A percentile compares a stretch with the other conserved stretches of the same genome.
phyloP scores from a whole-genome alignment of 1,140 invertebrate species.

The Geopemphigus sp. region DNA sequence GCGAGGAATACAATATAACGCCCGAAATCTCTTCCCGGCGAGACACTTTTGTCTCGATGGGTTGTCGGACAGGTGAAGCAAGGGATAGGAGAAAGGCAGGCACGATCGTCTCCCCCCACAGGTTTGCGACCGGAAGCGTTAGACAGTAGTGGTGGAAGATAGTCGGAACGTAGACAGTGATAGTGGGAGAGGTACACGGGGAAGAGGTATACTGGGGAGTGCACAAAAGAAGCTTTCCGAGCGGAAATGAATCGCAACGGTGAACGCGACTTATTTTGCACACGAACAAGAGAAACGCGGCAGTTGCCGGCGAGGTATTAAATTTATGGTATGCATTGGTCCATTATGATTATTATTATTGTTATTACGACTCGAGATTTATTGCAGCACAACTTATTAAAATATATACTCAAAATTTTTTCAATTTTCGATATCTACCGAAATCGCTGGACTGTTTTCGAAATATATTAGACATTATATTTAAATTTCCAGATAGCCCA shows the following conservation, averaged over 20 bases:
- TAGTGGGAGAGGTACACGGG: too few relatives aligned
- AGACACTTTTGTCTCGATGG: constrained; percentile 20
- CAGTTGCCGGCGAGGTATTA: constrained; percentile 36
- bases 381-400: too few relatives aligned
- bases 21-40: not conserved
- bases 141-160: not conserved
- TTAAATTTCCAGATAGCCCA: too few relatives aligned
- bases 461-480: too few relatives aligned
- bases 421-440: too few relatives aligned
- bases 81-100: not conserved
- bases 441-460: too few relatives aligned
- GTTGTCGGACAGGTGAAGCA: not conserved
- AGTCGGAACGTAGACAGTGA: too few relatives aligned
- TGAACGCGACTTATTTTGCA: constrained; percentile 44
- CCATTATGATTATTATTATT: constrained; percentile 2
- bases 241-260: constrained; percentile 46
- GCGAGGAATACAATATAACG: not conserved
- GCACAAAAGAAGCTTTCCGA: constrained; percentile 40
- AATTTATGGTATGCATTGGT: constrained; percentile 25
- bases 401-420: too few relatives aligned
- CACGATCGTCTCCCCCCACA: constrained; percentile 22
- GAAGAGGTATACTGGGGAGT: too few relatives aligned
- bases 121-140: constrained; percentile 22
- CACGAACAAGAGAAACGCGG: constrained; percentile 7
- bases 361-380: not conserved